phyloP scores from a whole-genome alignment of 1,140 invertebrate genomes.

The Holotrichia oblita region DNA sequence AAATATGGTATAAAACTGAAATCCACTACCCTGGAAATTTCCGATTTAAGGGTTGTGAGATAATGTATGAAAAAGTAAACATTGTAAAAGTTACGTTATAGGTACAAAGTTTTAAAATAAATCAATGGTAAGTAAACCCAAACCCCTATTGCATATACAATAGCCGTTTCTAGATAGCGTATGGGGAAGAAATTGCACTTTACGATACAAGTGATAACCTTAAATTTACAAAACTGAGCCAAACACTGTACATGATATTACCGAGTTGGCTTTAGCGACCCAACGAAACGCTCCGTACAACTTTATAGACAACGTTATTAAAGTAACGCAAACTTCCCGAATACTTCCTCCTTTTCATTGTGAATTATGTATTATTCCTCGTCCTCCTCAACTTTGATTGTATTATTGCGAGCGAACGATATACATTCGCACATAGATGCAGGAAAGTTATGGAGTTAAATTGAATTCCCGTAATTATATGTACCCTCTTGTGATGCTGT shows the following conservation, averaged over 20 bases:
- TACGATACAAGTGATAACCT: constrained; percentile 12
- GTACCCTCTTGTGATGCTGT: background rate
- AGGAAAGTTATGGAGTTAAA: background rate
- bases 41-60: no score
- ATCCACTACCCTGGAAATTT: no score
- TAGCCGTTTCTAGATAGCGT: background rate
- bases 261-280: background rate
- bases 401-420: constrained; percentile 12
- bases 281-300: background rate
- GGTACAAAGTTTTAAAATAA: background rate
- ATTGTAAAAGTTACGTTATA: background rate
- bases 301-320: constrained; percentile 1
- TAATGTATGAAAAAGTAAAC: background rate
- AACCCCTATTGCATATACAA: background rate
- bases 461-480: background rate
- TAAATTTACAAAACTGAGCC: background rate
- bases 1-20: no score
- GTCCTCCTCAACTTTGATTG: background rate
- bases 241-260: background rate
- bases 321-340: background rate
- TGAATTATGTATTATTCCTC: constrained; percentile 13
- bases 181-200: constrained; percentile 1
- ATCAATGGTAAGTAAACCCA: background rate
- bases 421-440: background rate
- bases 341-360: background rate